Base-by-base conservation (phyloP, 2,113 vertebrate genomes). In the Erythrolamprus reginae region DNA sequence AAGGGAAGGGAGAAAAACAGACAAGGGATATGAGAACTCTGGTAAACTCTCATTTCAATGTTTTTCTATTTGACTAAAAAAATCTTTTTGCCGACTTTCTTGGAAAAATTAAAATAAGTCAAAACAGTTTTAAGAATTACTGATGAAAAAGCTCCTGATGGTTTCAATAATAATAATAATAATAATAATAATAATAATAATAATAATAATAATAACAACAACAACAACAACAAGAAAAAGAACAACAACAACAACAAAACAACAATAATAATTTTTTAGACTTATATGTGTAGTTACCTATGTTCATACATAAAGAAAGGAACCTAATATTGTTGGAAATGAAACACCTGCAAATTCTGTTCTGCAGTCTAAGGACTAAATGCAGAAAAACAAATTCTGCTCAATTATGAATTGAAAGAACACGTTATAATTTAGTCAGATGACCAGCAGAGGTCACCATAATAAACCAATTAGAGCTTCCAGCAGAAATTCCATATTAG, bases 1-100 rank as follows among this genome's bases (percentile, higher is more conserved):
- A 89, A 77, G 94, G 93, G 96, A 93, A 92, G 56, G 95, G 91
- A 95, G 91, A 88, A 95, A 90, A 92, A 61, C 91, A 96, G 94
- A 93, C 92, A 95, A 58, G 70, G 92, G 89, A 92, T 94, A 77
- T 77, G 70, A 77, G 17, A 77, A 77, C 7, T 38, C n/a, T 13
- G 5, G n/a, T 96, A 94, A 94, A 95, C 93, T 91, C 77, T 61
- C 26, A 1, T 0, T 26, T 77, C 88, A 0, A 90, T 93, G 89
- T 55, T 0, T 38, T 88, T 89, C 82, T 50, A 21, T 38, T 77
- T 42, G 70, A 77, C 17, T 38, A 33, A 77, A 77, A 77, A 15
- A 38, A 38, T 77, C 2, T 77, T 77, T 77, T 42, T 77, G 33
- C 17, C 7, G 3, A 38, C 28, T 77, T 38, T 50, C 55, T 42